These are phyloP conservation scores for Poeciliopsis paucimaculata DNA, from an alignment of 2,797 vertebrate genomes.

Conservation along the genomic window DNA sequence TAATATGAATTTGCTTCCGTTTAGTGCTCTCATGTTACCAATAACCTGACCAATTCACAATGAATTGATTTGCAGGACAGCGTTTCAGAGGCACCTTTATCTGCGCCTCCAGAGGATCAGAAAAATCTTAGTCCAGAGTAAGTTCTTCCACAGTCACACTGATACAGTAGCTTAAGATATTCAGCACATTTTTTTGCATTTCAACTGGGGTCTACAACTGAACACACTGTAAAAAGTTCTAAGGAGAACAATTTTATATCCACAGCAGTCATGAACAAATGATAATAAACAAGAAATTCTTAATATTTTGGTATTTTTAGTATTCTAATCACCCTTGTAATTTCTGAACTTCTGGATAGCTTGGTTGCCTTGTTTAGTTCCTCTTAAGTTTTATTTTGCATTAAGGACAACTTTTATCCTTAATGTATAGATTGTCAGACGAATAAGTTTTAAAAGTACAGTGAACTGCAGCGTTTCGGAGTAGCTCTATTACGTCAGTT, in stretches of 20 bases:
- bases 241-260: neutral
- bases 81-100: neutral
- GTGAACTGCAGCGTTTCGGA: neutral
- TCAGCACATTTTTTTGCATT: neutral
- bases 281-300: neutral
- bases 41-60: constrained; percentile 1
- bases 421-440: neutral
- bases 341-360: neutral
- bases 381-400: neutral
- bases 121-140: neutral
- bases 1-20: neutral
- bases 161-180: neutral
- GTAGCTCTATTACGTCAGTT: neutral
- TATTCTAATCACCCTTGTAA: neutral
- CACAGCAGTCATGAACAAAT: neutral
- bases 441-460: neutral
- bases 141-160: neutral
- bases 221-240: too few relatives aligned
- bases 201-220: neutral
- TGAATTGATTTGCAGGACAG: neutral
- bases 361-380: neutral
- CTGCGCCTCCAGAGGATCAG: neutral
- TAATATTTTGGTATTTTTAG: neutral
- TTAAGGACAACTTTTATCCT: neutral
- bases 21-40: neutral